Conservation (phyloP, 2,888 invertebrate genomes). For the Stenotaenia linearis region DNA sequence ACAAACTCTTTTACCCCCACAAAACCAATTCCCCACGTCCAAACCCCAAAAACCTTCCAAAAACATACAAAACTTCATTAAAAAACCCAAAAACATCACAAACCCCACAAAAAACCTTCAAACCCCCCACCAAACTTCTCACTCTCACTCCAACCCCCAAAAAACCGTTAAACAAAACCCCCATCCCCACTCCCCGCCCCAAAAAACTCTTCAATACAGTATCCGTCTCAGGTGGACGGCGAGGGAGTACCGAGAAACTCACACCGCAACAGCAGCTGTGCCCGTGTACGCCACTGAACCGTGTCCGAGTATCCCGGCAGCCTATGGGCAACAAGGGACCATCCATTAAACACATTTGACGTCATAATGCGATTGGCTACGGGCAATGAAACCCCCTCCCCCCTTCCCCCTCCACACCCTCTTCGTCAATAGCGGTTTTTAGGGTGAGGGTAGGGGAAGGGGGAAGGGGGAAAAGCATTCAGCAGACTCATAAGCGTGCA, state of each 20-base stretch:
- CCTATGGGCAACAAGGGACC: background rate
- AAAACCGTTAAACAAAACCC: background rate
- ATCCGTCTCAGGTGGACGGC: background rate
- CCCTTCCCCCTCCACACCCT: background rate
- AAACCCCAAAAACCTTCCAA: background rate
- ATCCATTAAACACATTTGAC: constrained; percentile 2
- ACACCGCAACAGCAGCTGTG: constrained; percentile 4
- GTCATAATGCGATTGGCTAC: constrained; percentile 14
- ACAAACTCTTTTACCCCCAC: too few relatives aligned
- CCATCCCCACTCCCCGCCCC: background rate
- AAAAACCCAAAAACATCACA: background rate
- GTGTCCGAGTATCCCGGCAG: background rate
- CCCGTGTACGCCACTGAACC: background rate
- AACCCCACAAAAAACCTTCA: background rate
- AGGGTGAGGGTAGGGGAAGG: background rate
- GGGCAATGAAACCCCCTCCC: background rate
- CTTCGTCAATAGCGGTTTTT: background rate
- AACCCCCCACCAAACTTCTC: background rate
- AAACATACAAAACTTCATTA: background rate
- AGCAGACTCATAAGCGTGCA: background rate
- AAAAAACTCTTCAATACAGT: background rate
- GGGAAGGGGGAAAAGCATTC: too few relatives aligned
- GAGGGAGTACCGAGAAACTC: background rate
- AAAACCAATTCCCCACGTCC: background rate
- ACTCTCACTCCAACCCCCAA: too few relatives aligned